Conservation (phyloP, 2,797 vertebrate genomes). For the Amblyraja radiata region DNA sequence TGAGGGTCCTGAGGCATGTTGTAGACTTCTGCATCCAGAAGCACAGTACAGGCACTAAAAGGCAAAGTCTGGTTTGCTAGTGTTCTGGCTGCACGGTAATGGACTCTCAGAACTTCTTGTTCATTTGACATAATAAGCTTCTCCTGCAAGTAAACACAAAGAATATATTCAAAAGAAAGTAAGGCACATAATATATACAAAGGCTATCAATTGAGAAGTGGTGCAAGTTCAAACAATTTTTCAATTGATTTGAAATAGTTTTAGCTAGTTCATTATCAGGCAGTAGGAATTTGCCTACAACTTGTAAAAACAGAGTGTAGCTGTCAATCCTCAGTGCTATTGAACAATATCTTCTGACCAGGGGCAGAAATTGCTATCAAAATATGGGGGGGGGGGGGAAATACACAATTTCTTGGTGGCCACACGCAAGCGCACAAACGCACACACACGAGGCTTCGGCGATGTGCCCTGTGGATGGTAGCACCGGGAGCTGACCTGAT, state of each 20-base stretch:
- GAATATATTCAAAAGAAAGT: not conserved
- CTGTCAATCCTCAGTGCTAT: not conserved
- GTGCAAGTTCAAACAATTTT: not conserved
- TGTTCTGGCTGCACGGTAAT: slow-evolving; percentile 92
- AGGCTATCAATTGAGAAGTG: too few species aligned
- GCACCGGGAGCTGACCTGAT: too few species aligned
- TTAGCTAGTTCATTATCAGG: not conserved
- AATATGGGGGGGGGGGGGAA: too few species aligned
- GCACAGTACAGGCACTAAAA: slow-evolving; percentile 93
- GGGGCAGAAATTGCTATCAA: too few species aligned
- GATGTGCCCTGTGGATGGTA: too few species aligned
- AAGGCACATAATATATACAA: not conserved
- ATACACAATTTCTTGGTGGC: too few species aligned
- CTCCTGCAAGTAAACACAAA: slow-evolving; percentile 63
- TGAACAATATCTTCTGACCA: not conserved
- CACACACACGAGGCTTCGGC: too few species aligned
- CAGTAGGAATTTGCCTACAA: not conserved
- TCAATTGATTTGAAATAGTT: not conserved
- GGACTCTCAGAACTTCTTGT: slow-evolving; percentile 91
- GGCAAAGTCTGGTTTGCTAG: slow-evolving; percentile 94
- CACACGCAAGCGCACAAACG: too few species aligned
- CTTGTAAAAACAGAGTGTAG: not conserved
- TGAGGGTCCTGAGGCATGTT: slow-evolving; percentile 92
- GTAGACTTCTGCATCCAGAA: slow-evolving; percentile 94
- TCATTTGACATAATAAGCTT: slow-evolving; percentile 97